A percentile compares a stretch with the other conserved stretches of the same genome.
Conservation (phyloP, 2,888 invertebrate genomes). For the Willowsia nigromaculata region DNA sequence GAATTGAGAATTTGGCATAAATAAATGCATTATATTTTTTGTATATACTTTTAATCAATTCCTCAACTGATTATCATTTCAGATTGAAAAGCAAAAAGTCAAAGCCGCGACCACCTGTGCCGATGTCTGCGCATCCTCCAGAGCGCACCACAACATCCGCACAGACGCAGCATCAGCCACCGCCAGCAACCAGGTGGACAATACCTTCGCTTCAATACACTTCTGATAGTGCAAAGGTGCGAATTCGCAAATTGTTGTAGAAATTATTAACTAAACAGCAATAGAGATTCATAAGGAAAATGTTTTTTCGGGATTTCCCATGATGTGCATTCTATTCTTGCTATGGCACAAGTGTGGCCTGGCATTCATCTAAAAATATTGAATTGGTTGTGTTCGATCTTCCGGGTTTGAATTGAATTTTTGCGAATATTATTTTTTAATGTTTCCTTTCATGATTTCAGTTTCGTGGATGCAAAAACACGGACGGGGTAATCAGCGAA, state of each 20-base stretch:
- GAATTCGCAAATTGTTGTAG: background rate
- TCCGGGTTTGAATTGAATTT: too few species aligned
- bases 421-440: too few species aligned
- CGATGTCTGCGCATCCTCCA: background rate
- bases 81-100: slow-evolving; percentile 77
- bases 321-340: too few species aligned
- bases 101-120: slow-evolving; percentile 54
- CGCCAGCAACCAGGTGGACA: slow-evolving; percentile 44
- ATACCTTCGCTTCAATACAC: slow-evolving; percentile 56
- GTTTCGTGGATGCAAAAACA: slow-evolving; percentile 58
- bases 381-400: too few species aligned
- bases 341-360: too few species aligned
- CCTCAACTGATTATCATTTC: too few species aligned
- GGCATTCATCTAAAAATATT: too few species aligned
- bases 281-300: too few species aligned
- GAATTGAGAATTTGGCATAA: too few species aligned
- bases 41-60: too few species aligned
- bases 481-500: slow-evolving; percentile 51
- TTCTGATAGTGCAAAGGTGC: slow-evolving; percentile 48
- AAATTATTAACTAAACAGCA: background rate
- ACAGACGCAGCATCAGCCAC: slow-evolving; percentile 15
- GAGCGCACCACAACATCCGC: background rate
- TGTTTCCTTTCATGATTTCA: background rate
- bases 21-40: too few species aligned
- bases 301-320: too few species aligned